Conservation (phyloP, 1,140 invertebrate species). For the Saccostrea glomerata region DNA sequence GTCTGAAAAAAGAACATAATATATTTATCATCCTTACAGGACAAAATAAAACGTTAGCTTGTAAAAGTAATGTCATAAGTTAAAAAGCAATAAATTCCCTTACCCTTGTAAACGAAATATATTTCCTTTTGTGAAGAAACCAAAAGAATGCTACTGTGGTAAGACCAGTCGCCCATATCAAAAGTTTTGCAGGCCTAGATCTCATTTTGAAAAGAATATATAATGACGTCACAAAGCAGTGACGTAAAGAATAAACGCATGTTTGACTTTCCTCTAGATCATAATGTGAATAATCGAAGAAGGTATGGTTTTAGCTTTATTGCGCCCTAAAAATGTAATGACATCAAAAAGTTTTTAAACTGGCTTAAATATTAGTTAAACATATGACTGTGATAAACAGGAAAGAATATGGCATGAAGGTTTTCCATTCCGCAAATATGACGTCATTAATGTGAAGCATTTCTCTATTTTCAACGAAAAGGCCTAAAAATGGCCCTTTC, state of each 20-base stretch:
- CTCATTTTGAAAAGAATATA: not conserved
- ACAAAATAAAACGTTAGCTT: not conserved
- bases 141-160: not conserved
- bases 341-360: too few relatives aligned
- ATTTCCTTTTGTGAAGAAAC: not conserved
- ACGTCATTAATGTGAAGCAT: too few relatives aligned
- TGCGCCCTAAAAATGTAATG: too few relatives aligned
- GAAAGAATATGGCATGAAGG: too few relatives aligned
- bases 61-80: not conserved
- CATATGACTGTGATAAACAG: too few relatives aligned
- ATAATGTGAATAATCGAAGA: too few relatives aligned
- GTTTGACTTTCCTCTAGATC: too few relatives aligned
- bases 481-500: too few relatives aligned
- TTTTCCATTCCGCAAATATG: too few relatives aligned
- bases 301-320: too few relatives aligned
- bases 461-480: too few relatives aligned
- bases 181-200: not conserved
- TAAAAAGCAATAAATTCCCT: not conserved
- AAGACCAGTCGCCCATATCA: not conserved
- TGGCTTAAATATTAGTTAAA: too few relatives aligned
- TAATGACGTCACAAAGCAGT: not conserved
- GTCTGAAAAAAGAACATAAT: not conserved
- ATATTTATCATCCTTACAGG: not conserved
- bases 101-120: not conserved
- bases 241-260: not conserved